Evolutionary conservation across 2,113 vertebrate species (phyloP).

Genomic region (Tauraco erythrolophus): DNA sequence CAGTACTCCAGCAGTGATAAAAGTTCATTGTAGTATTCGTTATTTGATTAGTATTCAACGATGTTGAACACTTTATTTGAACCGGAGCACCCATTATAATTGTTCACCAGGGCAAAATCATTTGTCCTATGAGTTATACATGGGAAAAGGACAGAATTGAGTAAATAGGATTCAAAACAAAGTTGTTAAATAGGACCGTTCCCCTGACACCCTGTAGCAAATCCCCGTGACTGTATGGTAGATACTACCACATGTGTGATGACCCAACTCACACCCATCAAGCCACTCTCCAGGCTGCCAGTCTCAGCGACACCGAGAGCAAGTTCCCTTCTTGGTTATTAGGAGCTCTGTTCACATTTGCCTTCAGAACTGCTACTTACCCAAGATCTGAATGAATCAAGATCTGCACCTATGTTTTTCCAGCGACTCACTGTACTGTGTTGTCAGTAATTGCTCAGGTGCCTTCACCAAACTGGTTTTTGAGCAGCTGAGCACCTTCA

Average conservation of each 20-base stretch:
- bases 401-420: not conserved
- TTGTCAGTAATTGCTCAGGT: not conserved
- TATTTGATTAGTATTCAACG: not conserved
- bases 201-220: not conserved
- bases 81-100: not conserved
- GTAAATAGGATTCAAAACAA: not conserved
- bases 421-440: not conserved
- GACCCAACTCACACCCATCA: not conserved
- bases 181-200: not conserved
- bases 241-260: fast-evolving
- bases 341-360: not conserved
- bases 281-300: not conserved
- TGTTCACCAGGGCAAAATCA: not conserved
- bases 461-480: not conserved
- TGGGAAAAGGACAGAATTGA: not conserved
- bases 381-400: not conserved
- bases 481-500: not conserved
- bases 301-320: fast-evolving
- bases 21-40: not conserved
- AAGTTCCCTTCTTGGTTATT: not conserved
- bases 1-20: not conserved
- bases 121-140: not conserved
- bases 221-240: fast-evolving
- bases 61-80: not conserved
- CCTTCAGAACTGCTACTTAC: not conserved